These are phyloP conservation scores for Aleadryas rufinucha DNA, from an alignment of 2,113 vertebrate genomes.

Conservation along the genomic window DNA sequence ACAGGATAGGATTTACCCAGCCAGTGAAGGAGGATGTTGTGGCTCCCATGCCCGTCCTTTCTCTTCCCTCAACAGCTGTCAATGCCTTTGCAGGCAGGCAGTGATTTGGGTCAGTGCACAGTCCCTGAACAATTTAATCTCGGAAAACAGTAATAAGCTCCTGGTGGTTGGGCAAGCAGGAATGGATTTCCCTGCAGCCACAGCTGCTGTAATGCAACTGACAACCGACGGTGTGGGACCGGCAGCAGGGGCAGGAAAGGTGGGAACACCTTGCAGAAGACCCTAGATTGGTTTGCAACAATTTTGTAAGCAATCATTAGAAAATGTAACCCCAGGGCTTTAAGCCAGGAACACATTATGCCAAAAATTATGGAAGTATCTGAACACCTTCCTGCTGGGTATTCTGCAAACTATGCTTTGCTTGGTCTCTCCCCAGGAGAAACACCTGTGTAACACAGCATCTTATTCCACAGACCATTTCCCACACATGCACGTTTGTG, in stretches of 20 bases:
- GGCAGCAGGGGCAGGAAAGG: background rate
- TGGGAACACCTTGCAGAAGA: accelerated
- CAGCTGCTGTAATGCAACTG: accelerated
- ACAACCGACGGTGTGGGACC: accelerated
- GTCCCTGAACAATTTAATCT: background rate
- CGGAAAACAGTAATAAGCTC: background rate
- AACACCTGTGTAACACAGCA: background rate
- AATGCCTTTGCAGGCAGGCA: background rate
- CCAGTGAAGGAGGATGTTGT: background rate
- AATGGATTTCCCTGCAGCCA: background rate
- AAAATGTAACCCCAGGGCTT: background rate
- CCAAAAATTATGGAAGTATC: background rate
- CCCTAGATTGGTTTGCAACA: background rate
- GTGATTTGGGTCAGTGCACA: background rate
- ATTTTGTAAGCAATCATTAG: accelerated
- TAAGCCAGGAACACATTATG: background rate
- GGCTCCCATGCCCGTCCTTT: accelerated
- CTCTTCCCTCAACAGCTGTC: accelerated
- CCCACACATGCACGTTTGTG: too few species aligned
- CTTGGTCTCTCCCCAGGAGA: background rate
- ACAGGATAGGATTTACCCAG: background rate
- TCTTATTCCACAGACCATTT: background rate
- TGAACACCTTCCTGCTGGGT: background rate
- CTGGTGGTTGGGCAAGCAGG: background rate
- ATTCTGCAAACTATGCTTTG: background rate